These are phyloP conservation scores for Antedon mediterranea DNA, from an alignment of 53 echinoderm and acorn worm species.

Conservation along the genomic window DNA sequence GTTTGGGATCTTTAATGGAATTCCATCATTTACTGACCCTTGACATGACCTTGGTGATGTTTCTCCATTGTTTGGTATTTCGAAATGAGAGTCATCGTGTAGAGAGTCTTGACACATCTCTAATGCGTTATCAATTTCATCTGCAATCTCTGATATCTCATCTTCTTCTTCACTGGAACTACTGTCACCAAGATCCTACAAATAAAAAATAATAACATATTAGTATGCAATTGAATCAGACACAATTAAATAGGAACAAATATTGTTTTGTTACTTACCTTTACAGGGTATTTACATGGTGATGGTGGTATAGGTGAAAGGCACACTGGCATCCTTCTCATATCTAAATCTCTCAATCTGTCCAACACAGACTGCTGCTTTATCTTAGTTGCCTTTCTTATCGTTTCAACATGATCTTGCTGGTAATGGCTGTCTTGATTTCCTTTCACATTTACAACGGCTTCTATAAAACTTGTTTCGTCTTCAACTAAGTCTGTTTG, in stretches of 20 bases:
- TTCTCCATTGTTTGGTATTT: neutral
- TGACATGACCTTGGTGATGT: no score
- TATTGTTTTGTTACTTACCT: neutral
- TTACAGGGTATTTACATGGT: neutral
- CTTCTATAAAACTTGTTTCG: neutral
- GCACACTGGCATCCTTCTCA: neutral
- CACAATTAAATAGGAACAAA: no score
- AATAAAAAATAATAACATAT: neutral
- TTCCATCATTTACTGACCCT: no score
- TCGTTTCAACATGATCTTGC: neutral
- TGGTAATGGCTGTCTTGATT: neutral
- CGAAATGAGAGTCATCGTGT: neutral
- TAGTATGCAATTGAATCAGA: no score
- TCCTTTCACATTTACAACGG: neutral
- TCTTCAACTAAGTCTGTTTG: neutral
- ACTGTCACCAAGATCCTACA: neutral
- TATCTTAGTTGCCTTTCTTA: neutral
- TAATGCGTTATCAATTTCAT: neutral
- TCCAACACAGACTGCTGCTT: no score
- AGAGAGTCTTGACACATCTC: neutral
- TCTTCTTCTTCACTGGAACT: neutral
- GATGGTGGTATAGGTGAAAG: neutral
- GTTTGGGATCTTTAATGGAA: no score
- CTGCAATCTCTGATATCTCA: neutral
- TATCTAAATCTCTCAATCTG: neutral